Evolutionary conservation across 2,113 vertebrate species (phyloP), one percentile per base, ranked within the genome.

Genomic region (Dermatemys mawii): DNA sequence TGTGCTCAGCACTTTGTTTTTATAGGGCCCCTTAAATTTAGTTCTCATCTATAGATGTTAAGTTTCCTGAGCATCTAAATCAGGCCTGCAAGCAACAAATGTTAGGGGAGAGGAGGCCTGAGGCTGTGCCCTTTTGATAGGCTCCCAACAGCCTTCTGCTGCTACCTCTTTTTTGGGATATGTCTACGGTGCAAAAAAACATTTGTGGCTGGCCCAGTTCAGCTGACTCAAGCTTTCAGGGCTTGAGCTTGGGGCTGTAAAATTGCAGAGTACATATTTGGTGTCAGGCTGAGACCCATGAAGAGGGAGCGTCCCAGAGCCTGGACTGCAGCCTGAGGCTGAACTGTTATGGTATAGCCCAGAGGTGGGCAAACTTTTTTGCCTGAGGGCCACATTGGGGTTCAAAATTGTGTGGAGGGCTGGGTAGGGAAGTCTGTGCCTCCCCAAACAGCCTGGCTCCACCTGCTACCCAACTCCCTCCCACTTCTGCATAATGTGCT

Each of bases 11-110:
- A 38, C 14, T 70, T 35, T 38, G 35, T 38, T 29, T 41, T 24
- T 81, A 26, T 54, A 90, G 50, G 38, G 54, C 21, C 9, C 49
- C 83, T 84, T 26, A 44, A 76, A 29, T 14, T 75, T 21, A 29
- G 12, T 81, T 70, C 70, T 63, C 24, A 54, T 0, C 0, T 46
- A 11, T 21, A 19, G 32, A 22, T 82, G 67, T 54, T 49, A 2
- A 70, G 67, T 73, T 73, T 73, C 38, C n/a, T 41, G 21, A 5
- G 38, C 9, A 73, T 73, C 67, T 11, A 41, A 5, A 9, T 41
- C 38, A 41, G n/a, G 24, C n/a, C n/a, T 73, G 38, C 38, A 22
- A 41, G 11, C 67, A 67, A 32, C 12, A 26, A 35, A 73, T 11
- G 10, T 73, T 73, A 73, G 22, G 5, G 19, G 67, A 41, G 32